These are phyloP conservation scores for Xestia ashworthii DNA, from an alignment of 2,888 invertebrate species.

Conservation along the genomic window DNA sequence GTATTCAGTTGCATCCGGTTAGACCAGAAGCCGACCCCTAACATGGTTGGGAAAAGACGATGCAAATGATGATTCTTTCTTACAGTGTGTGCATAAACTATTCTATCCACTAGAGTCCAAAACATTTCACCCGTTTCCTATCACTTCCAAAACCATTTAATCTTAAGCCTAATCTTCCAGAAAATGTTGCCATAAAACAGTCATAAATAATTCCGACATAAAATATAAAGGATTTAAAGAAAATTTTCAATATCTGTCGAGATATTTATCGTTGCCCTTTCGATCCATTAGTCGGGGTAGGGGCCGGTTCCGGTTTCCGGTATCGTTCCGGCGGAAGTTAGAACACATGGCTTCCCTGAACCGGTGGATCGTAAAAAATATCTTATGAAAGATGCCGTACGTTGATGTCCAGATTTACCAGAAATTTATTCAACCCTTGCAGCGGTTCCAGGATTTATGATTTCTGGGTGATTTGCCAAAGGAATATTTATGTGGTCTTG, in stretches of 20 bases:
- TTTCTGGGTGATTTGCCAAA: conserved; percentile 33
- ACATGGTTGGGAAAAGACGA: background rate
- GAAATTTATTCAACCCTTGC: conserved; percentile 62
- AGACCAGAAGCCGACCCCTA: background rate
- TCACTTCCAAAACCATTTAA: conserved; percentile 45
- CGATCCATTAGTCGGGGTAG: conserved; percentile 77
- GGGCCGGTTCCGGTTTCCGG: conserved; percentile 76
- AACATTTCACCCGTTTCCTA: conserved; percentile 20
- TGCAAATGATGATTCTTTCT: background rate
- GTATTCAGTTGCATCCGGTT: no score
- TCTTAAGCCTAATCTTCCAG: conserved; percentile 40
- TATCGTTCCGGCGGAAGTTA: conserved; percentile 67
- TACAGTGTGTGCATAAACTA: background rate
- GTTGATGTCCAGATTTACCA: conserved; percentile 52
- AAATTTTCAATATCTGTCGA: conserved; percentile 66
- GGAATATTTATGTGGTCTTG: conserved; percentile 26
- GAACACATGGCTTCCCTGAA: conserved; percentile 65
- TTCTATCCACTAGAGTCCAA: conserved; percentile 15
- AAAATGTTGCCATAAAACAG: conserved; percentile 55
- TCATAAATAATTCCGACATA: conserved; percentile 54
- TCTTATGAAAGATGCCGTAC: conserved; percentile 56
- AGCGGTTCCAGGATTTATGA: conserved; percentile 37
- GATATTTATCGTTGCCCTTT: conserved; percentile 73
- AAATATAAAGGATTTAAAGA: conserved; percentile 62
- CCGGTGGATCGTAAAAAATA: conserved; percentile 64